Evolutionary conservation across 2,113 vertebrate genomes (phyloP).

Genomic region (Mola mola): DNA sequence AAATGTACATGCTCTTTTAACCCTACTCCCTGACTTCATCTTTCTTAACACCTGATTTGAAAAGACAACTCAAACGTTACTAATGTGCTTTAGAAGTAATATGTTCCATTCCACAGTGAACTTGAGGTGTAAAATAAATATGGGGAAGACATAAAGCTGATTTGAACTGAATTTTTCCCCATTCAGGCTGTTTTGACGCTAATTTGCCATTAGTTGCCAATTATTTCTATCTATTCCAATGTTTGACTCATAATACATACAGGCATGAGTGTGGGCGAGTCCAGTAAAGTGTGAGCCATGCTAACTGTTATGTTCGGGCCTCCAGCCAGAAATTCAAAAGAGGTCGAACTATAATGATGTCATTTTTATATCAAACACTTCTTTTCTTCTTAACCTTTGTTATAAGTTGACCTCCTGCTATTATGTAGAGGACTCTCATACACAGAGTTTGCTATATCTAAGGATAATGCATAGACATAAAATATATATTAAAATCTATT

Average conservation of each 20-base stretch:
- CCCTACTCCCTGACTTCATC: slow-evolving; percentile 5
- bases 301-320: slow-evolving; percentile 43
- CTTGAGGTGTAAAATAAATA: slow-evolving; percentile 28
- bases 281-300: slow-evolving; percentile 39
- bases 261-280: slow-evolving; percentile 22
- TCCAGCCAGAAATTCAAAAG: slow-evolving; percentile 47
- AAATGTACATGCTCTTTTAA: slow-evolving; percentile 36
- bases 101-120: slow-evolving; percentile 27
- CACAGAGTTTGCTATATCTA: too few species aligned
- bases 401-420: slow-evolving; percentile 36
- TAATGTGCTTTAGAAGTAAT: slow-evolving; percentile 27
- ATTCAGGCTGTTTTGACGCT: slow-evolving; percentile 37
- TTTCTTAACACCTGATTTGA: slow-evolving; percentile 39
- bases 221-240: slow-evolving; percentile 28
- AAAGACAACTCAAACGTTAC: slow-evolving; percentile 35
- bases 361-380: slow-evolving; percentile 46
- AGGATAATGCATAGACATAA: too few species aligned
- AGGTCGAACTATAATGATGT: slow-evolving; percentile 70
- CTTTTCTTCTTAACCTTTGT: slow-evolving; percentile 53
- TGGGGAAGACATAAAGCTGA: slow-evolving; percentile 44
- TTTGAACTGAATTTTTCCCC: slow-evolving; percentile 44
- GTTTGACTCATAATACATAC: slow-evolving; percentile 23
- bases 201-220: slow-evolving; percentile 36
- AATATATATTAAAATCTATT: too few species aligned
- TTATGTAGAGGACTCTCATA: slow-evolving; percentile 31